Conservation (phyloP, 2,113 vertebrate genomes). For the Lasiurus borealis region DNA sequence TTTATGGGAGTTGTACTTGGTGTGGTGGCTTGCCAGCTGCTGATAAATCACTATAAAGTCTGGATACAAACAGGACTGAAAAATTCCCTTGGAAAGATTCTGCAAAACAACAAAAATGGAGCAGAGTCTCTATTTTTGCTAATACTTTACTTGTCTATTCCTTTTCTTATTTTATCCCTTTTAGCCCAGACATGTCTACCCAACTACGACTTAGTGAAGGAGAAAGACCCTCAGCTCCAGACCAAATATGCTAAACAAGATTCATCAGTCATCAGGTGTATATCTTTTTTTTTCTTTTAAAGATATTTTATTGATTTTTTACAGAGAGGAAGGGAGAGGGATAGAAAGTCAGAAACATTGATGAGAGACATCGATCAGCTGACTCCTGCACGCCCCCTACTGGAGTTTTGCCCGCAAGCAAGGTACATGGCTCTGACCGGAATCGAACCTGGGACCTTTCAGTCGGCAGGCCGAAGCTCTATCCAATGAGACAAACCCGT, state of each 20-base stretch:
- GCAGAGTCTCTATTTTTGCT: neutral
- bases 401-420: too few species aligned
- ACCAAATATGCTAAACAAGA: neutral
- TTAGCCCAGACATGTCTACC: too few species aligned
- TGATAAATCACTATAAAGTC: neutral
- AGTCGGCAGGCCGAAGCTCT: too few species aligned
- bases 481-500: too few species aligned
- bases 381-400: too few species aligned
- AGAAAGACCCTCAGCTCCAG: neutral
- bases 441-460: too few species aligned
- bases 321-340: too few species aligned
- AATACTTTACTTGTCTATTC: neutral
- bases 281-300: too few species aligned
- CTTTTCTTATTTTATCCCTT: neutral
- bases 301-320: too few species aligned
- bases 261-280: neutral
- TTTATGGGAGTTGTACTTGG: neutral
- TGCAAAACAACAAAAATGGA: neutral
- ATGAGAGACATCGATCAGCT: too few species aligned
- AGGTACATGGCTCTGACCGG: too few species aligned
- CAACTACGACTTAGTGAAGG: neutral
- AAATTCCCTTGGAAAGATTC: neutral
- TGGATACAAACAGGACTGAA: constrained; percentile 15
- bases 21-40: neutral
- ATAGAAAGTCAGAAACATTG: too few species aligned